Percentiles rank a stretch among this genome's conserved stretches.
phyloP scores from a whole-genome alignment of 2,888 invertebrate species.

The Schizotus pectinicornis region DNA sequence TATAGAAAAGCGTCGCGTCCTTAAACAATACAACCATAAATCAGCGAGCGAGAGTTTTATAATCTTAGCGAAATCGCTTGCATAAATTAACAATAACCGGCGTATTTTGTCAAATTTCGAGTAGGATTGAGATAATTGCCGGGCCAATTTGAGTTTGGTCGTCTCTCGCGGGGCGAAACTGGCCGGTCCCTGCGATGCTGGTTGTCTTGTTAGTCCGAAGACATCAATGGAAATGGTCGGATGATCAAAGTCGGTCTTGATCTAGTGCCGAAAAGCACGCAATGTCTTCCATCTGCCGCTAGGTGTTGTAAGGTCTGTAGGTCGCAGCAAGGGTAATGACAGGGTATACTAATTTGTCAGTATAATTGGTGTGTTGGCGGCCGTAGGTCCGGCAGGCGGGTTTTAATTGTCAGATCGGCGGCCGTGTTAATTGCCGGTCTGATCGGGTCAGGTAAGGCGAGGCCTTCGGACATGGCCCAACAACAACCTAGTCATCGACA shows the following conservation, averaged over 20 bases:
- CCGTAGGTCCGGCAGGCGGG: constrained; percentile 50
- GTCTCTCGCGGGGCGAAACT: too few relatives aligned
- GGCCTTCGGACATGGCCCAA: constrained; percentile 17
- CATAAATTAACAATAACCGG: too few relatives aligned
- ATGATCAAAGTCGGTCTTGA: constrained; percentile 4
- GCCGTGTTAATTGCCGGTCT: constrained; percentile 51
- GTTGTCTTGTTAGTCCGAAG: too few relatives aligned
- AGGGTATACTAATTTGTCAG: constrained; percentile 57
- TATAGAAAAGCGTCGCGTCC: too few relatives aligned
- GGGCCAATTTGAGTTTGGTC: too few relatives aligned
- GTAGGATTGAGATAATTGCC: too few relatives aligned
- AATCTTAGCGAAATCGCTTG: too few relatives aligned
- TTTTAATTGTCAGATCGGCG: constrained; percentile 56
- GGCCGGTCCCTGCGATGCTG: too few relatives aligned
- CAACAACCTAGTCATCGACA: constrained; percentile 13
- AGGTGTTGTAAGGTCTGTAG: constrained; percentile 30
- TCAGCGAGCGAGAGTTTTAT: too few relatives aligned
- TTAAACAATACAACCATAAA: too few relatives aligned
- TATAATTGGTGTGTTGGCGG: constrained; percentile 55
- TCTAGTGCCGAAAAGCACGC: constrained; percentile 26
- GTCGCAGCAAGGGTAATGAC: constrained; percentile 48
- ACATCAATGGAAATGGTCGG: background rate
- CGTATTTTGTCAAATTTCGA: too few relatives aligned
- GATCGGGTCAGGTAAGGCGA: constrained; percentile 37
- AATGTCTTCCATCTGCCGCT: constrained; percentile 24